phyloP scores from a whole-genome alignment of 1,140 invertebrate genomes.

The Microvelia longipes region DNA sequence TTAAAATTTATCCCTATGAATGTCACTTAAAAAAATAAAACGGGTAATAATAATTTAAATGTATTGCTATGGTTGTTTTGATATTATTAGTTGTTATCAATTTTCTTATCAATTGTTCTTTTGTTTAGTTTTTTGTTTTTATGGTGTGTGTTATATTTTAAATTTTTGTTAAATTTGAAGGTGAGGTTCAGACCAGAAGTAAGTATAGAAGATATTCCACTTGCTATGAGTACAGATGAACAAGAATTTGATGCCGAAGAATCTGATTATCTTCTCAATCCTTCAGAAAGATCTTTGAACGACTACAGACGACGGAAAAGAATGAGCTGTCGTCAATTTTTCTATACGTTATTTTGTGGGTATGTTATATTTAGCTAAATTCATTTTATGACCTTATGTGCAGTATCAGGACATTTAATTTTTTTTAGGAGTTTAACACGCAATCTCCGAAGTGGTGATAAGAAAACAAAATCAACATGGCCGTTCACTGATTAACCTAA shows the following conservation, averaged over 20 bases:
- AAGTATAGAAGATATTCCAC: conserved; percentile 29
- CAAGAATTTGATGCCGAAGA: conserved; percentile 32
- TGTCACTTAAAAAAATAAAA: conserved; percentile 2
- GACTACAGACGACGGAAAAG: neutral
- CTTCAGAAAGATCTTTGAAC: conserved; percentile 12
- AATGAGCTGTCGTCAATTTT: conserved; percentile 6
- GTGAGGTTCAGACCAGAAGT: neutral
- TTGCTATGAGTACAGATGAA: conserved; percentile 29
- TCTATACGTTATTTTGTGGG: conserved; percentile 10
- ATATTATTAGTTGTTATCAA: too few relatives aligned
- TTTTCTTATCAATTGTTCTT: neutral
- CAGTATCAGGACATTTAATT: too few relatives aligned
- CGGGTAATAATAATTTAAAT: too few relatives aligned
- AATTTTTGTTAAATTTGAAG: neutral
- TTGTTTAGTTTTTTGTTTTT: neutral
- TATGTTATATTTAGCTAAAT: conserved; percentile 9
- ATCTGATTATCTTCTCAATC: conserved; percentile 31
- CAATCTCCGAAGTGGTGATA: too few relatives aligned
- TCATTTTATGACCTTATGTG: neutral
- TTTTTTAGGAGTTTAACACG: too few relatives aligned
- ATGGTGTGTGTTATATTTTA: neutral
- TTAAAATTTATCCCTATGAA: neutral
- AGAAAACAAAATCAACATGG: neutral
- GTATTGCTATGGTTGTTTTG: too few relatives aligned
- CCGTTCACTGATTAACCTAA: neutral